Evolutionary conservation across 2,797 vertebrate genomes (phyloP), one percentile per base, ranked within the genome.

Genomic region (Myotis myotis): DNA sequence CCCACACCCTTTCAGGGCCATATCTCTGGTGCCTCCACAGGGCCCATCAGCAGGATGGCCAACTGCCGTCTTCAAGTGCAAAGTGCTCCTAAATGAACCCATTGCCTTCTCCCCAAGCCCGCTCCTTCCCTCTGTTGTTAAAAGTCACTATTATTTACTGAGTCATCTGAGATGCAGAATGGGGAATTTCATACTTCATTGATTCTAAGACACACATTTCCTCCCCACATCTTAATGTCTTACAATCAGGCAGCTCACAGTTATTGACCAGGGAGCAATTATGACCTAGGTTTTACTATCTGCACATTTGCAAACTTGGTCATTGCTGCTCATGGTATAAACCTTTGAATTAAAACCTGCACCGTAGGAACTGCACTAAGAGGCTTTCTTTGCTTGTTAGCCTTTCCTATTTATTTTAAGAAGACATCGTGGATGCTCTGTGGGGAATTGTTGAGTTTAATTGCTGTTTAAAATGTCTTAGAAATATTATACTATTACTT

Each of bases 361-460:
- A 4, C 62, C 4, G 25, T 23, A 55, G 87, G 36, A 89, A 57
- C 33, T 28, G 19, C 0, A 38, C 71, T 7, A 5, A 8, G 70
- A 79, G n/a, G 16, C 6, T 93, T 74, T 78, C 53, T 81, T 64
- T 47, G 51, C 66, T 89, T 3, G 33, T 64, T n/a, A 74, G n/a
- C 51, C 11, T 91, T 81, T 84, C 44, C 33, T 84, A 36, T 64
- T 87, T 55, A 36, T 82, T 87, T 88, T 82, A 71, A 71, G n/a
- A 86, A 87, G 53, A 68, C 66, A 68, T 47, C 15, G 9, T 57
- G 33, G 66, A 16, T 87, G 74, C 82, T 78, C 47, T 36, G 36
- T 55, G 79, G 95, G 92, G 87, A 82, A 68, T 25, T 78, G 28
- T 20, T 84, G 83, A 74, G 53, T 84, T 80, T 76, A 60, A 79